phyloP scores from a whole-genome alignment of 2,113 vertebrate genomes.

The Cariama cristata region DNA sequence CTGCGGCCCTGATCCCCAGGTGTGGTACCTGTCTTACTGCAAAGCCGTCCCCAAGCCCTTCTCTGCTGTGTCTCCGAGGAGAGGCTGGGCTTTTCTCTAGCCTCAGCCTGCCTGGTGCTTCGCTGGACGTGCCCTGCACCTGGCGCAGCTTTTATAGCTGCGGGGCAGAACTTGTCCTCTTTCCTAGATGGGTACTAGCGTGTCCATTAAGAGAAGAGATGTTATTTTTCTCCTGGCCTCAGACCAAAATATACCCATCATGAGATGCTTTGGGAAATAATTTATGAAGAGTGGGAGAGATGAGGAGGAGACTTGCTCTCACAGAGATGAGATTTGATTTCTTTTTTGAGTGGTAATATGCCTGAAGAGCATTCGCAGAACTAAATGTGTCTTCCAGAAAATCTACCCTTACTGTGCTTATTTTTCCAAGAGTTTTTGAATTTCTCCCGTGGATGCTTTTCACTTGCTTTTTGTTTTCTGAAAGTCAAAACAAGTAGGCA shows the following conservation, averaged over 20 bases:
- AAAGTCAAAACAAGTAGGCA: not conserved
- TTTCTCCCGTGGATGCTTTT: not conserved
- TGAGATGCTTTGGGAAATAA: not conserved
- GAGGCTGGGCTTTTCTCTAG: not conserved
- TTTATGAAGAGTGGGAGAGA: not conserved
- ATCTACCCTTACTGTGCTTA: not conserved
- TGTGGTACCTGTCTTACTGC: accelerated
- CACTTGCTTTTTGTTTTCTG: not conserved
- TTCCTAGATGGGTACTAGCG: not conserved
- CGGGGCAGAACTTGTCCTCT: not conserved
- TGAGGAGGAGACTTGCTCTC: not conserved
- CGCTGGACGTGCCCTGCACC: not conserved
- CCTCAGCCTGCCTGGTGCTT: not conserved
- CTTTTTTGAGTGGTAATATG: not conserved
- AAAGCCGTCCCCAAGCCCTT: not conserved
- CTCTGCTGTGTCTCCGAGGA: not conserved
- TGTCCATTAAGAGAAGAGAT: not conserved
- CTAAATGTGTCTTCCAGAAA: not conserved
- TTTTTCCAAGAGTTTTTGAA: not conserved
- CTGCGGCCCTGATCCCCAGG: not conserved
- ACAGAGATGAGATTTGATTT: not conserved
- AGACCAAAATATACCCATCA: not conserved
- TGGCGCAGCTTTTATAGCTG: not conserved
- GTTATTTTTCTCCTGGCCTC: not conserved
- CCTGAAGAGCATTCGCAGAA: not conserved